phyloP scores from a whole-genome alignment of 2,888 invertebrate species.

The Pterobdella sp. region DNA sequence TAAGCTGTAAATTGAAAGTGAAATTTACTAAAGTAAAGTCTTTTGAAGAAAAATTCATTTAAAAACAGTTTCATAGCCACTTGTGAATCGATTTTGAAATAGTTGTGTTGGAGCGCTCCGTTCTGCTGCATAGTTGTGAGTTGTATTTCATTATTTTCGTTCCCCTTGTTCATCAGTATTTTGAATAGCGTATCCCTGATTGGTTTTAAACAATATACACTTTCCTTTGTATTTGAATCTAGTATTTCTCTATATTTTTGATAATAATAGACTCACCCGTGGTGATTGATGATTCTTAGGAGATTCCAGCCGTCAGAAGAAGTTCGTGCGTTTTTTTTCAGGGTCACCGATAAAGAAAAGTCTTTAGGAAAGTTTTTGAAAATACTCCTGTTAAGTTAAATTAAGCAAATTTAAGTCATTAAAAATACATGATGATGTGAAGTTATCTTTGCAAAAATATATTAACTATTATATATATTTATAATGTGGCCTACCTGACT shows the following conservation, averaged over 20 bases:
- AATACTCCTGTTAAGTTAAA: slow-evolving; percentile 13
- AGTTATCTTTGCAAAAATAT: too few relatives aligned
- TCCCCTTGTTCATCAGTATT: slow-evolving; percentile 18
- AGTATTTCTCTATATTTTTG: background rate
- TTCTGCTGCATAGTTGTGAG: background rate
- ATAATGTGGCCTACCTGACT: slow-evolving; percentile 23
- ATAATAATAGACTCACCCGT: background rate
- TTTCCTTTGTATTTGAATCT: too few relatives aligned
- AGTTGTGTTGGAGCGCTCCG: background rate
- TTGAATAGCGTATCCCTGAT: background rate
- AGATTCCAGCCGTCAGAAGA: slow-evolving; percentile 26
- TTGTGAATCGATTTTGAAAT: background rate
- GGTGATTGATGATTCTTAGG: slow-evolving; percentile 17
- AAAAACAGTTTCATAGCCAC: too few relatives aligned
- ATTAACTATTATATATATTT: background rate
- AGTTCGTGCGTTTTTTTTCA: slow-evolving; percentile 5
- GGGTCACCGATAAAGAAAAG: slow-evolving; percentile 21
- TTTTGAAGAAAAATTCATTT: too few relatives aligned
- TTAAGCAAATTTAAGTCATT: too few relatives aligned
- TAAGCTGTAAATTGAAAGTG: too few relatives aligned
- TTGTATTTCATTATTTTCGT: background rate
- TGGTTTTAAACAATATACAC: background rate
- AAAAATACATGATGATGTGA: too few relatives aligned
- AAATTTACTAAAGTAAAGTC: too few relatives aligned
- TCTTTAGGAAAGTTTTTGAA: slow-evolving; percentile 26